Base-by-base conservation (phyloP, 2,888 invertebrate genomes). In the Ariolimax columbianus region DNA sequence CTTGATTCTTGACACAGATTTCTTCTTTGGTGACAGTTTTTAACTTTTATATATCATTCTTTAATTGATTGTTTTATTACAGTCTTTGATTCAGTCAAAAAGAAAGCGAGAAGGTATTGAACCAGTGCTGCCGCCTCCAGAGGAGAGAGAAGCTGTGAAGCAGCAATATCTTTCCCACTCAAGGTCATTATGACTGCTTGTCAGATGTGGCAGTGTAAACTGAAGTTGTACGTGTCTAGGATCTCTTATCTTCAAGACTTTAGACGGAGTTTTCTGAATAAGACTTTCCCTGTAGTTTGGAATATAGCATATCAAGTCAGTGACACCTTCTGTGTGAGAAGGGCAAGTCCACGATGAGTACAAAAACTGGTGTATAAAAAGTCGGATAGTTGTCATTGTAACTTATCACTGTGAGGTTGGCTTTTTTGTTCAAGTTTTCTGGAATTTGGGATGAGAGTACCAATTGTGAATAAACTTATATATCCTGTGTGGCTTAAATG, bases 71-170 rank as follows among this genome's bases (percentile, higher is more conserved):
- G 43, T 40, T 43, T 72, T 72, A 23, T 77, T 72, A 40, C 85
- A 90, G 89, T 77, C 75, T 40, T 70, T 84, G 33, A 87, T 94
- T 0, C 80, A 89, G 93, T 83, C 91, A 33, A 96, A 96, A 6
- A 95, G 97, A 84, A 95, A 95, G 90, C 92, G 94, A 0, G 95
- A 95, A 90, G 97, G 97, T 30, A 95, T 97, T 17, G 91, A 90
- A 11, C 97, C 97, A 0, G 93, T 95, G 86, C 89, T 97, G 87
- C 97, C 97, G 0, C 95, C 95, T 43, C 93, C 96, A 0, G 96
- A 96, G 90, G 97, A 97, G 23, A 95, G 97, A 86, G 95, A 95
- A 1, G 94, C 94, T 38, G 96, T 90, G 23, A 87, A 86, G 47
- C 80, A 89, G 40, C 87, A 91, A 77, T 89, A 90, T 81, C 84